Percentiles rank a stretch among this genome's conserved stretches.
Evolutionary conservation across 2,797 vertebrate species (phyloP).

Genomic region (Acanthornis magna): DNA sequence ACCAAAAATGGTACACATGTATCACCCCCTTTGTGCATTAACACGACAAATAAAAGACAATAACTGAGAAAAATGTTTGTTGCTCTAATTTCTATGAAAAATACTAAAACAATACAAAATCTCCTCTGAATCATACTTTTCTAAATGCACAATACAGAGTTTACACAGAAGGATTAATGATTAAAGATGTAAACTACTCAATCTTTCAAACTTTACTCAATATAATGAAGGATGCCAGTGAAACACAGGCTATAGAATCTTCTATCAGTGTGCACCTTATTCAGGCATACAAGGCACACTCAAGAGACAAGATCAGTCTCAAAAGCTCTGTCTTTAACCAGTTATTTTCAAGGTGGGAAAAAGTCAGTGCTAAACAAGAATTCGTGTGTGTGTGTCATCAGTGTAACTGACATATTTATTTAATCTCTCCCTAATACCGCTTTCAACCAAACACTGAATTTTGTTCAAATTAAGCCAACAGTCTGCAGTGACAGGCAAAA

Average conservation of each 20-base stretch:
- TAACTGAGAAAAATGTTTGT: background rate
- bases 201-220: background rate
- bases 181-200: background rate
- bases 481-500: background rate
- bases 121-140: background rate
- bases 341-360: background rate
- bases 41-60: background rate
- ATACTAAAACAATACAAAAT: background rate
- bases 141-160: background rate
- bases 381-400: background rate
- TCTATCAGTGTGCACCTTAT: background rate
- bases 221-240: background rate
- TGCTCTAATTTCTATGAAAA: background rate
- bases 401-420: background rate
- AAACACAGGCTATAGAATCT: background rate
- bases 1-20: background rate
- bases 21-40: background rate
- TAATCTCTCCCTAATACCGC: background rate
- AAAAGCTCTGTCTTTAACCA: background rate
- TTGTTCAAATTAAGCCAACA: background rate
- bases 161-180: background rate
- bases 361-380: background rate
- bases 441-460: background rate
- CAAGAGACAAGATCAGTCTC: background rate
- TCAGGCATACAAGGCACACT: background rate